Base-by-base conservation (phyloP, 2,888 invertebrate genomes). In the Drosophila neoperkinsi region DNA sequence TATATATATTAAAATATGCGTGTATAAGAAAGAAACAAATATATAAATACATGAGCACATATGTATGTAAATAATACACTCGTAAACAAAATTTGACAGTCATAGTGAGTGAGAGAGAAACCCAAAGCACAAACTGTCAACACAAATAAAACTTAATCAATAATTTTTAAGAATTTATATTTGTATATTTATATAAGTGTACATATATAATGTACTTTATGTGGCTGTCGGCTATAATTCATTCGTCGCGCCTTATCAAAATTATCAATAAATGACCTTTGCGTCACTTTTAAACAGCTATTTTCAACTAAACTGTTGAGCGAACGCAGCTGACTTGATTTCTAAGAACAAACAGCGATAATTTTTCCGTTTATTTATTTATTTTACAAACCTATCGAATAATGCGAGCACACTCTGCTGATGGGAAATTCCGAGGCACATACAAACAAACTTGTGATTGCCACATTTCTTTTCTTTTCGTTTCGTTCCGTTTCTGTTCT, bases 201-300 rank as follows among this genome's bases (percentile, higher is more conserved):
- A 57, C 46, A 43, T 62, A 36, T 66, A 63, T 62, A 64, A 65
- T 71, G 51, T 72, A 67, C 51, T 74, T 74, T 71, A 79, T 82
- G 58, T 75, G 68, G 68, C 65, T 63, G 64, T 57, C 72, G 68
- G 79, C 66, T 51, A 70, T 82, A 80, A 79, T 70, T 81, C 72
- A 72, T 59, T 62, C 34, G 53, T n/a, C 16, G 51, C 58, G 49
- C 61, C 82, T 91, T 91, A 88, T 88, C 91, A 81, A 63, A 53
- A 86, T 90, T 83, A 77, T 90, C 77, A 86, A 88, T 79, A 85
- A 77, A 64, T 68, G 79, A 91, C 87, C 91, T 90, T 88, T 67
- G 74, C 73, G 78, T 74, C 76, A 77, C 65, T 77, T 76, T 55
- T 9, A 67, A 65, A 66, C 30, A 49, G 41, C 18, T 9, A 65